These are phyloP conservation scores for Corynorhinus townsendii DNA, from an alignment of 2,113 vertebrate species.

Conservation along the genomic window DNA sequence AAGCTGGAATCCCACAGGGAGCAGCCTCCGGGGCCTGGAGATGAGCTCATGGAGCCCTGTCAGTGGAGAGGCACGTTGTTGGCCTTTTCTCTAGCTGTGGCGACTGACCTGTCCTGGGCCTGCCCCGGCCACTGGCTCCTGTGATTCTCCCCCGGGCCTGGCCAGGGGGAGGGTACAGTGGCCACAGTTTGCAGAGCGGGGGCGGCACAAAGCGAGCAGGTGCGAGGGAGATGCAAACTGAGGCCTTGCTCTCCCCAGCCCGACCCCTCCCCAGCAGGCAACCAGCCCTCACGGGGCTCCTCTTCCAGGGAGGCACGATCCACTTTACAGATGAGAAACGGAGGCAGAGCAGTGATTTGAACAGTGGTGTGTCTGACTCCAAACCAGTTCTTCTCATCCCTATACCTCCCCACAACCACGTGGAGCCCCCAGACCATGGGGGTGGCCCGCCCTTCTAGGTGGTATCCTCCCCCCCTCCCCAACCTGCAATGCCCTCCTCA, in stretches of 20 bases:
- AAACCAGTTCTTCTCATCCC: neutral
- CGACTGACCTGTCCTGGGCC: neutral
- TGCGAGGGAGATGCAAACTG: neutral
- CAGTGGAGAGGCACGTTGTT: neutral
- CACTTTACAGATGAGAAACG: neutral
- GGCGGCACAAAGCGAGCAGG: neutral
- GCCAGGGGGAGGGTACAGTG: neutral
- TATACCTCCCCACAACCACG: neutral
- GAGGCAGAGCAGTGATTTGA: neutral
- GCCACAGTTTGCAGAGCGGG: neutral
- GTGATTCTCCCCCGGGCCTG: neutral
- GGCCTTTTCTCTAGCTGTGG: neutral
- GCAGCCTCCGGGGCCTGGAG: fast-evolving
- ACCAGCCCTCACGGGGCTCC: neutral
- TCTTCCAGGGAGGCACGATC: fast-evolving
- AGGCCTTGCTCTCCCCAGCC: neutral
- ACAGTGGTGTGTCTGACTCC: neutral
- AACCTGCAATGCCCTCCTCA: neutral
- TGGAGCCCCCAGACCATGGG: neutral
- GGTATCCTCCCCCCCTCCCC: neutral
- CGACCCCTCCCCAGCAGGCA: neutral
- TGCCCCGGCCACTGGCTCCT: neutral
- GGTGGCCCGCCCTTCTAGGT: no score
- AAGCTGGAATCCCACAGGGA: neutral
- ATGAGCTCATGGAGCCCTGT: no score